Evolutionary conservation across 2,797 vertebrate species (phyloP).

Genomic region (Enteromius fasciolatus): DNA sequence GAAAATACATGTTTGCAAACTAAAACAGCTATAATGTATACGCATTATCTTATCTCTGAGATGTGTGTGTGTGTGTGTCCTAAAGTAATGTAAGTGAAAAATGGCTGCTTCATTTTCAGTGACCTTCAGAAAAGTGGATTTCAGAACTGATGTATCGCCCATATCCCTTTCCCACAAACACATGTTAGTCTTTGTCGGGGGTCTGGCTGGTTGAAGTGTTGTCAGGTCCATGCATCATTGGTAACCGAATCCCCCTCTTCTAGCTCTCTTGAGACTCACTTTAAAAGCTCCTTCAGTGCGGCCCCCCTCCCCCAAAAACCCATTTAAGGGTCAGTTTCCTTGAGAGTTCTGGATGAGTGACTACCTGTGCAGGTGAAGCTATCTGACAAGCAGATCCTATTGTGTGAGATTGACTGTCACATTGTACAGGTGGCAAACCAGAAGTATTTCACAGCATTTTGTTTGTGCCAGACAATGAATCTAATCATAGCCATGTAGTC

Average conservation of each 20-base stretch:
- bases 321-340: slow-evolving; percentile 23
- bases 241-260: slow-evolving; percentile 77
- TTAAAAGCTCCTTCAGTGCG: slow-evolving; percentile 82
- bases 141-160: slow-evolving; percentile 9
- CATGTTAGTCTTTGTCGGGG: slow-evolving; percentile 68
- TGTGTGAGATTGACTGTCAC: slow-evolving; percentile 14
- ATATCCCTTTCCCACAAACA: slow-evolving; percentile 42
- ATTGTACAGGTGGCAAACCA: not conserved
- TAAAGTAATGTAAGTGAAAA: slow-evolving; percentile 13
- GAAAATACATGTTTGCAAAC: not conserved
- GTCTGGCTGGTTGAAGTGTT: slow-evolving; percentile 72
- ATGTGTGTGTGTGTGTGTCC: not conserved
- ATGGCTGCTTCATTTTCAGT: slow-evolving; percentile 33
- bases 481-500: not conserved
- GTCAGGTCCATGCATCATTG: slow-evolving; percentile 82
- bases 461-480: not conserved
- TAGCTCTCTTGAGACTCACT: slow-evolving; percentile 63
- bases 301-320: slow-evolving; percentile 63
- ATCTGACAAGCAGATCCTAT: not conserved
- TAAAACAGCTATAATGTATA: no score
- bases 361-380: slow-evolving; percentile 40
- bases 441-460: not conserved
- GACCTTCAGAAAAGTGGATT: slow-evolving; percentile 27
- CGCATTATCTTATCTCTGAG: not conserved
- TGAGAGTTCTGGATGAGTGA: slow-evolving; percentile 57